phyloP scores from a whole-genome alignment of 2,113 vertebrate species.

The Mus pahari region DNA sequence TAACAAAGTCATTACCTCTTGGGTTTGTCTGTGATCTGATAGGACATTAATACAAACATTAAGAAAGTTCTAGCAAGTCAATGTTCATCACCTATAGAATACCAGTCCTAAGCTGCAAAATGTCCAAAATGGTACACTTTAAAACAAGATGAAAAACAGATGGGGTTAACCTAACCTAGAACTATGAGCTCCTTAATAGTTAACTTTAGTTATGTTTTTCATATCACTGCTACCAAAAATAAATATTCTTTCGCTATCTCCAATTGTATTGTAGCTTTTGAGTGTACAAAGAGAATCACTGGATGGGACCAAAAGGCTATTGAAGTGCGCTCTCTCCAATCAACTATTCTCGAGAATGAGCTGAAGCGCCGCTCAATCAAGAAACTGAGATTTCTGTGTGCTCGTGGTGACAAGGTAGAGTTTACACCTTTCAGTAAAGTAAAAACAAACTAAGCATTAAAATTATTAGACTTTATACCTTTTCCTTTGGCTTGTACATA shows the following conservation, averaged over 20 bases:
- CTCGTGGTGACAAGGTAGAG: slow-evolving; percentile 97
- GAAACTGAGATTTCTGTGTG: slow-evolving; percentile 95
- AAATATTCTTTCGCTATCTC: slow-evolving; percentile 9
- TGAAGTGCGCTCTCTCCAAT: slow-evolving; percentile 93
- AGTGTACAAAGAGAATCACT: slow-evolving; percentile 97
- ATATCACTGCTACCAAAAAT: background rate
- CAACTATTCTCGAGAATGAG: slow-evolving; percentile 93
- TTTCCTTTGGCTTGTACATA: slow-evolving; percentile 25
- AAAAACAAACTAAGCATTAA: slow-evolving; percentile 48
- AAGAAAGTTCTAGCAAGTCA: slow-evolving; percentile 23
- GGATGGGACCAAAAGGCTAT: slow-evolving; percentile 98
- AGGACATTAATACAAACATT: slow-evolving; percentile 13
- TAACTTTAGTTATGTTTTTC: slow-evolving; percentile 20
- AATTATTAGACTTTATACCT: slow-evolving; percentile 23
- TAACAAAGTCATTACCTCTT: background rate
- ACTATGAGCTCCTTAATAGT: slow-evolving; percentile 41
- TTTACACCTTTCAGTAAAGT: background rate
- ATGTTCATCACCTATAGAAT: background rate
- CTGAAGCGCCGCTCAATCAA: slow-evolving; percentile 98
- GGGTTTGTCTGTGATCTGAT: slow-evolving; percentile 34
- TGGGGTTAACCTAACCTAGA: background rate
- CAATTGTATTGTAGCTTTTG: slow-evolving; percentile 89
- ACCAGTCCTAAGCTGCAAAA: background rate
- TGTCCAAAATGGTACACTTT: background rate
- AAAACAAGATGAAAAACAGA: background rate